A percentile compares a stretch with the other conserved stretches of the same genome.
Evolutionary conservation across 2,113 vertebrate species (phyloP).

Genomic region (Ceratotherium simum): DNA sequence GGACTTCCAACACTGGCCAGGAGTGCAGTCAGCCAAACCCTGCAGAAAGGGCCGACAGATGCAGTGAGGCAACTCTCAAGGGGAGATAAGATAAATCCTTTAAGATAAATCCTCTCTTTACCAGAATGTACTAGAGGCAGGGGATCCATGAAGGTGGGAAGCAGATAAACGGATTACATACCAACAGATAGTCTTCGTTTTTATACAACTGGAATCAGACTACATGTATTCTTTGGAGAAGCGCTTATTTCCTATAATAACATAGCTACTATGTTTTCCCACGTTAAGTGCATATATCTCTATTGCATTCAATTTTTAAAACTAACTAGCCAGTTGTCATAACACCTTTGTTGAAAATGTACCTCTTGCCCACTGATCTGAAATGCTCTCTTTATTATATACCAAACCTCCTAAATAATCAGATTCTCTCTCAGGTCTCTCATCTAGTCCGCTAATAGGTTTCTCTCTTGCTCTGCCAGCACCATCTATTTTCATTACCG

Average conservation of each 20-base stretch:
- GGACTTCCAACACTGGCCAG: background rate
- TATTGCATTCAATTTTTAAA: background rate
- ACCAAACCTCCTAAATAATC: background rate
- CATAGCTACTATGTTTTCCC: background rate
- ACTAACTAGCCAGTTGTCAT: background rate
- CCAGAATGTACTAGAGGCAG: background rate
- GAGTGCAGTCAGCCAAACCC: background rate
- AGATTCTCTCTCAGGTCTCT: background rate
- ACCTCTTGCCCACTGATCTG: background rate
- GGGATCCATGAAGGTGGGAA: background rate
- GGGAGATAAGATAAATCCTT: background rate
- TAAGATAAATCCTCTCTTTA: background rate
- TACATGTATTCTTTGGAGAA: background rate
- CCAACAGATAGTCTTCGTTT: slow-evolving; percentile 16
- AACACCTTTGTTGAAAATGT: slow-evolving; percentile 24
- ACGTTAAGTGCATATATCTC: background rate
- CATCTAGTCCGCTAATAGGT: background rate
- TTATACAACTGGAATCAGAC: background rate
- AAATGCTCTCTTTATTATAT: slow-evolving; percentile 1
- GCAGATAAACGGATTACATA: background rate
- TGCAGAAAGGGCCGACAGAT: background rate
- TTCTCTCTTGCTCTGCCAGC: slow-evolving; percentile 37
- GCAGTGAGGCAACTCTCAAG: background rate
- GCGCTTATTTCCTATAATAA: slow-evolving; percentile 4
- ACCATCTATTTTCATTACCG: slow-evolving; percentile 59